phyloP scores from a whole-genome alignment of 2,113 vertebrate species.

The Eulemur macaco region DNA sequence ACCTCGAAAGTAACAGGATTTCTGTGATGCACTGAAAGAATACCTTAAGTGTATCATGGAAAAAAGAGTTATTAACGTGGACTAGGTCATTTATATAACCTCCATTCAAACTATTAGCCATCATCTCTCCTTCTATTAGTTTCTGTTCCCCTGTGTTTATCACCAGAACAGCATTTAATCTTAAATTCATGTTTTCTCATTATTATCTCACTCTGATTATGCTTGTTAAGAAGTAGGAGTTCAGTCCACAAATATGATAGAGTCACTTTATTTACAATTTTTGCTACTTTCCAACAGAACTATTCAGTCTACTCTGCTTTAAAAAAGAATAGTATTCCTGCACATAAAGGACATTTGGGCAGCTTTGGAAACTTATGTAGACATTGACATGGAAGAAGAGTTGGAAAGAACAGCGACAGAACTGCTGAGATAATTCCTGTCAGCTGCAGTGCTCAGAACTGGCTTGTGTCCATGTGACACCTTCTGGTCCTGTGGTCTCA shows the following conservation, averaged over 20 bases:
- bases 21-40: not conserved
- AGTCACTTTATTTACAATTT: not conserved
- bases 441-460: constrained; percentile 39
- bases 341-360: not conserved
- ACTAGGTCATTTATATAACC: not conserved
- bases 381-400: constrained; percentile 49
- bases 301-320: not conserved
- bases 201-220: not conserved
- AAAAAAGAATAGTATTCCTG: not conserved
- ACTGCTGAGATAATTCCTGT: constrained; percentile 60
- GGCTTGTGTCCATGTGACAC: constrained; percentile 7
- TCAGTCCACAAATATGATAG: not conserved
- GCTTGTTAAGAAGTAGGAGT: not conserved
- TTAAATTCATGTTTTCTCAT: not conserved
- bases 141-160: not conserved
- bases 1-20: not conserved
- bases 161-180: not conserved
- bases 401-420: constrained; percentile 34
- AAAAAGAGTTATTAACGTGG: not conserved
- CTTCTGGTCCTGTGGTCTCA: constrained; percentile 49
- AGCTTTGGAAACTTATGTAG: constrained; percentile 24
- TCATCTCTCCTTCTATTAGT: not conserved
- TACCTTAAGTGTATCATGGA: not conserved
- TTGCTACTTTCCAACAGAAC: not conserved
- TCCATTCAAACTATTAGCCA: not conserved